Conservation (phyloP, 2,113 vertebrate genomes). For the Megaceryle maxima region DNA sequence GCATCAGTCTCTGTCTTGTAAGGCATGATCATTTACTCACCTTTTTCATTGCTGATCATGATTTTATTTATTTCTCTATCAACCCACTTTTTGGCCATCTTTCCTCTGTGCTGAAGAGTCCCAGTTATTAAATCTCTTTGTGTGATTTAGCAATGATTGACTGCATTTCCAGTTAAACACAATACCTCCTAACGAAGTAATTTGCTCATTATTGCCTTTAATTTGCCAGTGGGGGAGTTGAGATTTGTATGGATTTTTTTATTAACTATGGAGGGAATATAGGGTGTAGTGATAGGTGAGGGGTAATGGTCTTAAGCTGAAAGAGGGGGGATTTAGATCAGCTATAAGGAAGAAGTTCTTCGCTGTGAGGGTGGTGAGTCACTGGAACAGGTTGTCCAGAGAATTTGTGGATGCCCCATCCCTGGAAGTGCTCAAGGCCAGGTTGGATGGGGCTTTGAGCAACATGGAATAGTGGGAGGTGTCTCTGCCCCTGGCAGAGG, state of each 20-base stretch:
- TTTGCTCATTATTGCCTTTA: constrained; percentile 1
- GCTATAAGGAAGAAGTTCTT: neutral
- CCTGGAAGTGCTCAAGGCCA: neutral
- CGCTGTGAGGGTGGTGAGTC: neutral
- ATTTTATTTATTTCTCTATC: neutral
- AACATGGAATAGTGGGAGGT: neutral
- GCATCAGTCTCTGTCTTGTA: neutral
- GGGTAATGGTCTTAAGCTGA: neutral
- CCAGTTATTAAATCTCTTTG: neutral
- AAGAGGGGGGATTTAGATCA: neutral
- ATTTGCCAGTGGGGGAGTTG: neutral
- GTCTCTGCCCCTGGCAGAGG: neutral
- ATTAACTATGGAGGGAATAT: neutral
- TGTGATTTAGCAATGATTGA: neutral
- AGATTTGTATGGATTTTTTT: neutral
- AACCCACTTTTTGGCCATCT: neutral
- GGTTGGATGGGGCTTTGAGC: neutral
- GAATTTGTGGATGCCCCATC: neutral
- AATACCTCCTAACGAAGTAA: constrained; percentile 15
- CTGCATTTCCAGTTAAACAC: constrained; percentile 7
- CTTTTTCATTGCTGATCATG: neutral
- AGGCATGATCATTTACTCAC: neutral
- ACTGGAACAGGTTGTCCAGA: neutral
- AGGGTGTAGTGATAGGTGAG: neutral
- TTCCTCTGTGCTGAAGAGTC: neutral